phyloP scores from a whole-genome alignment of 2,888 invertebrate genomes.

The Mimumesa dahlbomi region DNA sequence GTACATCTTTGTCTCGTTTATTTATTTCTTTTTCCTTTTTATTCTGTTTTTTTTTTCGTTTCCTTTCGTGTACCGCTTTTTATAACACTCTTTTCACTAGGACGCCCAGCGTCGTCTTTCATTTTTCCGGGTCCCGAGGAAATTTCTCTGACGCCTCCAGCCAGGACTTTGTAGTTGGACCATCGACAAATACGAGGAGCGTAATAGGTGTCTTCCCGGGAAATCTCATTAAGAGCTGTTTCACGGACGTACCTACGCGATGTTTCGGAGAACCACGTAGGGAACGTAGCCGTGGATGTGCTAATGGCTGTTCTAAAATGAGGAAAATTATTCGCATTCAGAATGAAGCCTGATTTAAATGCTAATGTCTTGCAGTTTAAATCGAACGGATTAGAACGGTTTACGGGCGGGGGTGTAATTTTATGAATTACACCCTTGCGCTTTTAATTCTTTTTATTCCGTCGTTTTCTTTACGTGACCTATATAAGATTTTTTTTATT shows the following conservation, averaged over 20 bases:
- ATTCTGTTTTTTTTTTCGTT: neutral
- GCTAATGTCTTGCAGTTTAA: constrained; percentile 25
- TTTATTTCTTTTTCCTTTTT: constrained; percentile 5
- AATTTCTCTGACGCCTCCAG: neutral
- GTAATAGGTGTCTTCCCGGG: constrained; percentile 33
- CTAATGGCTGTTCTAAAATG: constrained; percentile 1
- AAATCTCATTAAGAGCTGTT: constrained; percentile 46
- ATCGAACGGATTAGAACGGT: constrained; percentile 29
- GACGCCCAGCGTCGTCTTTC: neutral
- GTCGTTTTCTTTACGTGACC: too few species aligned
- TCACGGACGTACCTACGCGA: constrained; percentile 18
- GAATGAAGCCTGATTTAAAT: constrained; percentile 34
- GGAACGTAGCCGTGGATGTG: constrained; percentile 2
- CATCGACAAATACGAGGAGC: constrained; percentile 35
- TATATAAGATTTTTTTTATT: too few species aligned
- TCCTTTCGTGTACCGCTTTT: neutral
- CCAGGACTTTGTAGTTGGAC: constrained; percentile 9
- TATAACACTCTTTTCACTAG: neutral
- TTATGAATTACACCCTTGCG: constrained; percentile 2
- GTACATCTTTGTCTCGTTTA: neutral
- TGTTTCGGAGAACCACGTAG: neutral
- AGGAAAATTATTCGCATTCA: constrained; percentile 14
- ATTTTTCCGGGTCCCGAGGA: neutral
- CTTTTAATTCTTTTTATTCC: neutral
- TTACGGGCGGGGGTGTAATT: constrained; percentile 8